phyloP scores from a whole-genome alignment of 2,888 invertebrate genomes.

The Dicranocentrus wangi region DNA sequence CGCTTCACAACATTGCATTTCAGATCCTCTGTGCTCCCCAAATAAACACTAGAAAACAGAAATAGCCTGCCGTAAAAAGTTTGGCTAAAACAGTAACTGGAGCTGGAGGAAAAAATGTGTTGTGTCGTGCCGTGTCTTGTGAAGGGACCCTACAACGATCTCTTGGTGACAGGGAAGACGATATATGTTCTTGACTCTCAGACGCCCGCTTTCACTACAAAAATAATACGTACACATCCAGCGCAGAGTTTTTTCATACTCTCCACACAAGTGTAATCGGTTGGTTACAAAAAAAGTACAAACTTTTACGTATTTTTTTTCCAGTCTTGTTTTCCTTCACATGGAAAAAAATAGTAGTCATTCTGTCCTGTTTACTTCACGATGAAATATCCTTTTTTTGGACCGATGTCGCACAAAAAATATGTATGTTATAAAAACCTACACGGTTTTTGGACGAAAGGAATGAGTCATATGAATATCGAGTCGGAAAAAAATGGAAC shows the following conservation, averaged over 20 bases:
- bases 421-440: background rate
- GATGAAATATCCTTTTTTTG: background rate
- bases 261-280: constrained; percentile 3
- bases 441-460: background rate
- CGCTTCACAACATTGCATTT: background rate
- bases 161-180: constrained; percentile 27
- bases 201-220: constrained; percentile 1
- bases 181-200: constrained; percentile 23
- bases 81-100: background rate
- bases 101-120: background rate
- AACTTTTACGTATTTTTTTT: background rate
- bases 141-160: constrained; percentile 18
- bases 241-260: background rate
- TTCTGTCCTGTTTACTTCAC: background rate
- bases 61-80: constrained; percentile 25
- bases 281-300: background rate
- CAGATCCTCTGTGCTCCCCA: background rate
- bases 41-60: constrained; percentile 41
- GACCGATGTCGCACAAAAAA: constrained; percentile 20
- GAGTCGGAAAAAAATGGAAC: background rate
- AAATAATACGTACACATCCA: too few species aligned
- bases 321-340: background rate
- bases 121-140: constrained; percentile 6
- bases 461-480: constrained; percentile 24
- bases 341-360: background rate